Evolutionary conservation across 2,888 invertebrate species (phyloP).

Genomic region (Schizaphis graminum): DNA sequence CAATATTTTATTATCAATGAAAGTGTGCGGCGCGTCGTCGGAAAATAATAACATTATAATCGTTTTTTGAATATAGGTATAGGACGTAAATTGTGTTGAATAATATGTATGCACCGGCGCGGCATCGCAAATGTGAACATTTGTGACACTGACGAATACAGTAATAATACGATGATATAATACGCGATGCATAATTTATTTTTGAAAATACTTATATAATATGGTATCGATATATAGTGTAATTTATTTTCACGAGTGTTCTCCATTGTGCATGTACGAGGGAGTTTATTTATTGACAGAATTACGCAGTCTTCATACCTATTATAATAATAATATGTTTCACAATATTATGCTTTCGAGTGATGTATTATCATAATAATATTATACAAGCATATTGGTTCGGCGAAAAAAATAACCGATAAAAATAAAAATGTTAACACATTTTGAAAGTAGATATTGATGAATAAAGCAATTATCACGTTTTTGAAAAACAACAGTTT

Average conservation of each 20-base stretch:
- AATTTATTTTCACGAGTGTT: neutral
- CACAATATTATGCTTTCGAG: neutral
- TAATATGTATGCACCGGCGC: neutral
- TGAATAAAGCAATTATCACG: neutral
- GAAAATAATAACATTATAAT: neutral
- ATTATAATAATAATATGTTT: neutral
- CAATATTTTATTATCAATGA: neutral
- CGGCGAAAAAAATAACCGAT: neutral
- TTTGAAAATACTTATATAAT: neutral
- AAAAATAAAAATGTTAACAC: neutral
- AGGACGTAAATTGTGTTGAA: neutral
- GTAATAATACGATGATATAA: neutral
- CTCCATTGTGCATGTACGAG: neutral
- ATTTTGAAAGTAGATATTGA: neutral
- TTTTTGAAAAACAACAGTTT: neutral
- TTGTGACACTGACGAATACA: neutral
- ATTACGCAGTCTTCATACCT: neutral
- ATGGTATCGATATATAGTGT: neutral
- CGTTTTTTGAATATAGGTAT: neutral
- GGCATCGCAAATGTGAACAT: neutral
- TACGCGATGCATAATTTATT: constrained; percentile 1
- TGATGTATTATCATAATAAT: neutral
- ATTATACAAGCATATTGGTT: neutral
- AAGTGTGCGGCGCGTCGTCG: neutral
- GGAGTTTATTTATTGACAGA: neutral